Evolutionary conservation across 2,797 vertebrate species (phyloP).

Genomic region (Labeo calbasu): DNA sequence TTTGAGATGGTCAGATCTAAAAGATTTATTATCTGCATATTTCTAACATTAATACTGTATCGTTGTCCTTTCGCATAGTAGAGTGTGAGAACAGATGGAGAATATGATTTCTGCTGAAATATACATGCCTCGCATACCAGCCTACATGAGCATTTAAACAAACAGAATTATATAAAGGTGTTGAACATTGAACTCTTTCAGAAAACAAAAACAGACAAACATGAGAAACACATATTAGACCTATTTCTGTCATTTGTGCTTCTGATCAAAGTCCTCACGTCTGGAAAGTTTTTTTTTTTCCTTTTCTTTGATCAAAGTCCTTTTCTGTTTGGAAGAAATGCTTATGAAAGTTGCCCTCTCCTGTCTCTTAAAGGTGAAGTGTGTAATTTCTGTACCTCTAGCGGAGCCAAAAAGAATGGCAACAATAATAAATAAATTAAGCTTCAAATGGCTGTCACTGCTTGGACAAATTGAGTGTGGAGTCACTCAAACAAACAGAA

Average conservation of each 20-base stretch:
- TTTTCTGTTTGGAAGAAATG: not conserved
- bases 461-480: not conserved
- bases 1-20: not conserved
- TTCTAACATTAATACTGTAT: conserved; percentile 40
- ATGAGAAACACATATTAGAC: conserved; percentile 17
- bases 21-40: conserved; percentile 40
- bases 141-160: conserved; percentile 16
- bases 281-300: not conserved
- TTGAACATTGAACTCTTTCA: not conserved
- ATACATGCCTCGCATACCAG: conserved; percentile 19
- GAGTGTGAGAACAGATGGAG: conserved; percentile 15
- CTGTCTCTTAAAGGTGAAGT: conserved; percentile 28
- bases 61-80: conserved; percentile 5
- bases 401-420: not conserved
- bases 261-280: conserved; percentile 24
- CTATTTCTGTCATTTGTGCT: conserved; percentile 5
- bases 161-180: not conserved
- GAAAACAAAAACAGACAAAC: not conserved
- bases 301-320: conserved; percentile 1
- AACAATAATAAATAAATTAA: not conserved
- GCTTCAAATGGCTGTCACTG: not conserved
- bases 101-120: conserved; percentile 42
- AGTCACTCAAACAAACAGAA: not conserved
- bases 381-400: not conserved
- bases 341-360: conserved; percentile 2